Percentiles rank a stretch among this genome's conserved stretches.
Conservation (phyloP, 2,797 vertebrate species). For the Pteronotus mesoamericanus region DNA sequence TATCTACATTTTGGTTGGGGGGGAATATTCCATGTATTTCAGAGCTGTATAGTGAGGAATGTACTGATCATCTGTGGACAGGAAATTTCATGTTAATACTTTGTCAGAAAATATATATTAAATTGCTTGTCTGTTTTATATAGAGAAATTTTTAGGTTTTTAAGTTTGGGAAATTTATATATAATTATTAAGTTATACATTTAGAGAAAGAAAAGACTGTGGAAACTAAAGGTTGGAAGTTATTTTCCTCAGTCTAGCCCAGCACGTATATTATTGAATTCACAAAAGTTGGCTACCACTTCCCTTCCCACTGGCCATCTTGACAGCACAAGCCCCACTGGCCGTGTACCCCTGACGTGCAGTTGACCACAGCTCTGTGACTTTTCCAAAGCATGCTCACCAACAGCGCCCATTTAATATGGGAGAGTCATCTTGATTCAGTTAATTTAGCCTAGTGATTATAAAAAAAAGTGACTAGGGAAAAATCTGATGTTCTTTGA, state of each 20-base stretch:
- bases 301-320: fast-evolving
- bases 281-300: fast-evolving
- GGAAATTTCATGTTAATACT: not conserved
- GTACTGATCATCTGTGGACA: not conserved
- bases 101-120: not conserved
- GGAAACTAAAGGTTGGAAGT: not conserved
- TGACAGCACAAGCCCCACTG: fast-evolving
- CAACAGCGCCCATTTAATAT: not conserved
- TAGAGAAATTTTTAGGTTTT: not conserved
- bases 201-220: not conserved
- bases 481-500: not conserved
- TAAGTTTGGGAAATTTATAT: not conserved
- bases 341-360: not conserved
- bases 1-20: not conserved
- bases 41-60: not conserved
- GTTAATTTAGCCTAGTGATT: not conserved
- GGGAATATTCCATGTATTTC: not conserved
- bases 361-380: not conserved
- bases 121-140: not conserved
- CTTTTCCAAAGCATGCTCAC: not conserved
- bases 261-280: not conserved
- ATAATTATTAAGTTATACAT: not conserved
- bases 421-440: not conserved
- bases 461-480: not conserved
- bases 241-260: not conserved